phyloP scores from a whole-genome alignment of 1,140 invertebrate species.

The Megathymus violae region DNA sequence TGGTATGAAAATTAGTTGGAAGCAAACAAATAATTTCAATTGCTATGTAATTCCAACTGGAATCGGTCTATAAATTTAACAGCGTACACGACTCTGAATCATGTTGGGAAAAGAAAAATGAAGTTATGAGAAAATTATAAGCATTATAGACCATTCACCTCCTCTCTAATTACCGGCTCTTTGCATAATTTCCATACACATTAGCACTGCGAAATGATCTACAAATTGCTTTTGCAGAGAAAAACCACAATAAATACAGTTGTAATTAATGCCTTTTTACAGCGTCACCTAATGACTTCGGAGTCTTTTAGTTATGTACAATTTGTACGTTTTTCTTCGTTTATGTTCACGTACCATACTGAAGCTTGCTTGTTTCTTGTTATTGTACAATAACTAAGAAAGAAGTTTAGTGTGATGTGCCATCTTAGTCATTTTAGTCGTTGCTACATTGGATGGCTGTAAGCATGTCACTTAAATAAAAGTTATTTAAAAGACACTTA shows the following conservation, averaged over 20 bases:
- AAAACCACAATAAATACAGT: constrained; percentile 64
- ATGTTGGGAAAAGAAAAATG: constrained; percentile 41
- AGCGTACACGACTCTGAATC: constrained; percentile 17
- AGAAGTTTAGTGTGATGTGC: too few species aligned
- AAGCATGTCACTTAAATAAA: too few species aligned
- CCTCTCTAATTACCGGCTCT: constrained; percentile 64
- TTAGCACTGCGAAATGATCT: constrained; percentile 70
- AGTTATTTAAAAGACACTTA: too few species aligned
- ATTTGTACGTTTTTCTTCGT: constrained; percentile 6
- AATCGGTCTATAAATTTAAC: constrained; percentile 23
- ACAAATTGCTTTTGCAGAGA: constrained; percentile 63
- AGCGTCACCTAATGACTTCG: constrained; percentile 50
- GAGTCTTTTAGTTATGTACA: constrained; percentile 11
- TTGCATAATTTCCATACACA: constrained; percentile 73
- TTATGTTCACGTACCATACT: not conserved
- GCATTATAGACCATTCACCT: constrained; percentile 63
- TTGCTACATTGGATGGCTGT: too few species aligned
- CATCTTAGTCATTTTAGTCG: too few species aligned
- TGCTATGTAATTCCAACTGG: constrained; percentile 34
- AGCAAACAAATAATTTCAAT: constrained; percentile 31
- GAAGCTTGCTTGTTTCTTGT: too few species aligned
- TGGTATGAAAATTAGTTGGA: constrained; percentile 6
- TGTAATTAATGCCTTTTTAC: constrained; percentile 64
- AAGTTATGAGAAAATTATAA: constrained; percentile 58
- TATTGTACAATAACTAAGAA: too few species aligned